These are phyloP conservation scores for Nasonovia ribisnigri DNA, from an alignment of 2,888 invertebrate species.

Conservation along the genomic window DNA sequence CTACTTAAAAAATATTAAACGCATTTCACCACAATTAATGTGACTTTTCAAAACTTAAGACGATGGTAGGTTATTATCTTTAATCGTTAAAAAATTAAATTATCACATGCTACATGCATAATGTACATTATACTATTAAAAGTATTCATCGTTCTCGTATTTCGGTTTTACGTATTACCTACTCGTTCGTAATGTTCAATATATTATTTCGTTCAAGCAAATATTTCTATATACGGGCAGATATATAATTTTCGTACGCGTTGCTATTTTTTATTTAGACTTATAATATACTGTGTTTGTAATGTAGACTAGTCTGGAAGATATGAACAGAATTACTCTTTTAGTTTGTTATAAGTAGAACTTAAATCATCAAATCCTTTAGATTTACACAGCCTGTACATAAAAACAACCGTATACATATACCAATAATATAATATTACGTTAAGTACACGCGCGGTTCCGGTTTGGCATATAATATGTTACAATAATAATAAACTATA, in stretches of 20 bases:
- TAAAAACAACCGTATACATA: not conserved
- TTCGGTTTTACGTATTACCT: not conserved
- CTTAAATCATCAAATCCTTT: not conserved
- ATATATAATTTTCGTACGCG: too few species aligned
- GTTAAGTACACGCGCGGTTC: slow-evolving; percentile 13
- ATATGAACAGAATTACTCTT: not conserved
- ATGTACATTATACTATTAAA: not conserved
- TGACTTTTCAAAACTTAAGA: not conserved
- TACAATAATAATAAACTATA: not conserved
- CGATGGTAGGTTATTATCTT: not conserved
- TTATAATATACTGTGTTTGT: not conserved
- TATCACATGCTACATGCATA: not conserved
- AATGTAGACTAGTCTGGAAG: not conserved
- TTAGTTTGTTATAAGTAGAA: not conserved
- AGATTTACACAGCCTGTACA: not conserved
- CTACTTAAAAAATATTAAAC: not conserved
- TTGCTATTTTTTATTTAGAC: not conserved
- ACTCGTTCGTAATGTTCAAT: not conserved
- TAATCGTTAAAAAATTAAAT: too few species aligned
- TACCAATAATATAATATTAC: not conserved
- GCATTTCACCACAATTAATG: not conserved
- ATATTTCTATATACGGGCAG: not conserved
- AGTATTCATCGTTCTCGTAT: not conserved
- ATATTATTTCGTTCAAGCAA: not conserved
- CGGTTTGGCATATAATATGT: not conserved